A percentile compares a stretch with the other conserved stretches of the same genome.
Evolutionary conservation across 2,888 invertebrate genomes (phyloP).

Genomic region (Athripsodes cinereus): DNA sequence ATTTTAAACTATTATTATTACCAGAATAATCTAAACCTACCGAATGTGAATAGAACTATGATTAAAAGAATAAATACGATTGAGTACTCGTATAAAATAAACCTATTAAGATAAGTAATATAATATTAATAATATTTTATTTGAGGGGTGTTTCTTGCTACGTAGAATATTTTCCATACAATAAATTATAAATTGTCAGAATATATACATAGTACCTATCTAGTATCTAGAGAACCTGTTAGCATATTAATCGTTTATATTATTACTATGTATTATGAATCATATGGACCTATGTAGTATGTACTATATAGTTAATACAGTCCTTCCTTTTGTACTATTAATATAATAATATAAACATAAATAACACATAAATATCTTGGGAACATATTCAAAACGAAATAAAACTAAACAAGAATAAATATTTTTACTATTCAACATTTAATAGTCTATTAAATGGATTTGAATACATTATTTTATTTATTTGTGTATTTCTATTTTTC

Average conservation of each 20-base stretch:
- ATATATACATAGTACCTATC: not conserved
- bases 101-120: too few relatives aligned
- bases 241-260: not conserved
- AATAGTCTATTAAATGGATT: not conserved
- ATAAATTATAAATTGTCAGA: not conserved
- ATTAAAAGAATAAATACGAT: too few relatives aligned
- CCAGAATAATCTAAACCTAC: too few relatives aligned
- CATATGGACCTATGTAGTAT: constrained; percentile 1
- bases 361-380: constrained; percentile 11
- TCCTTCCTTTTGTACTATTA: not conserved
- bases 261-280: not conserved
- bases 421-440: not conserved
- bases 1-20: too few relatives aligned
- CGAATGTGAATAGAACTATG: too few relatives aligned
- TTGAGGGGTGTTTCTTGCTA: not conserved
- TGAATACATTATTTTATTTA: not conserved
- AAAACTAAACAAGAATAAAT: constrained; percentile 3
- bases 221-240: constrained; percentile 7
- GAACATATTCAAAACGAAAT: constrained; percentile 5
- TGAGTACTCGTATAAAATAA: too few relatives aligned
- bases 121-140: too few relatives aligned
- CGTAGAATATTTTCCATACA: not conserved
- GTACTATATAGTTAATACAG: too few relatives aligned
- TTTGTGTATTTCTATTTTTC: not conserved
- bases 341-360: constrained; percentile 17